Conservation (phyloP, 2,113 vertebrate species). For the Clarias magur region DNA sequence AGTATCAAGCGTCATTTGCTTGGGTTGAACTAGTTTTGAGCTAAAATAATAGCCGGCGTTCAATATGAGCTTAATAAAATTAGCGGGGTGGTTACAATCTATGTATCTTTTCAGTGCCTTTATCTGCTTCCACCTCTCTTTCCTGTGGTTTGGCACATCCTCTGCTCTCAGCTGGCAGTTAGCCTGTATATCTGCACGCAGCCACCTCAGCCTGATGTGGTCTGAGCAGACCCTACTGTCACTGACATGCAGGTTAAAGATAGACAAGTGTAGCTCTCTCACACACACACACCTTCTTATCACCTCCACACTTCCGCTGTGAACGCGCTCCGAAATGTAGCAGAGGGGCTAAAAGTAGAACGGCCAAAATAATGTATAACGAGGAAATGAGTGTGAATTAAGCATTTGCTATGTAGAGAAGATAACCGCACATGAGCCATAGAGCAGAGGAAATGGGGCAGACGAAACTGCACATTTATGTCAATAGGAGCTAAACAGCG, state of each 20-base stretch:
- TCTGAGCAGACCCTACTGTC: slow-evolving; percentile 40
- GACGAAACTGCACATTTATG: slow-evolving; percentile 4
- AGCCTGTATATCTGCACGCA: slow-evolving; percentile 46
- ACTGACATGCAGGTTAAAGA: slow-evolving; percentile 64
- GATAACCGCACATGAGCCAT: neutral
- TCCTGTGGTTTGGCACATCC: slow-evolving; percentile 52
- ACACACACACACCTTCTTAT: slow-evolving; percentile 58
- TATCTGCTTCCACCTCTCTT: slow-evolving; percentile 46
- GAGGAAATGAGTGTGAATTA: slow-evolving; percentile 4
- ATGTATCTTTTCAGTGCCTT: slow-evolving; percentile 2
- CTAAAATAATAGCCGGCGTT: neutral
- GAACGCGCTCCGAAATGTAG: slow-evolving; percentile 16
- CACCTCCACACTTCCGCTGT: slow-evolving; percentile 58
- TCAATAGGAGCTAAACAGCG: slow-evolving; percentile 5
- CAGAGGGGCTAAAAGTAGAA: slow-evolving; percentile 15
- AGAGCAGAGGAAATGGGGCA: neutral
- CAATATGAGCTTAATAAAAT: neutral
- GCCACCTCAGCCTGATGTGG: slow-evolving; percentile 46
- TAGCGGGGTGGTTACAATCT: neutral
- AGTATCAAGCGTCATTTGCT: neutral
- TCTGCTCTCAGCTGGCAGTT: slow-evolving; percentile 45
- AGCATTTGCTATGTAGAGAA: slow-evolving; percentile 3
- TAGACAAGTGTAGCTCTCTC: slow-evolving; percentile 55
- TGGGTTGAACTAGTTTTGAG: neutral
- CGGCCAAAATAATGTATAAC: neutral